Evolutionary conservation across 2,888 invertebrate species (phyloP).

Genomic region (Plebejus anna): DNA sequence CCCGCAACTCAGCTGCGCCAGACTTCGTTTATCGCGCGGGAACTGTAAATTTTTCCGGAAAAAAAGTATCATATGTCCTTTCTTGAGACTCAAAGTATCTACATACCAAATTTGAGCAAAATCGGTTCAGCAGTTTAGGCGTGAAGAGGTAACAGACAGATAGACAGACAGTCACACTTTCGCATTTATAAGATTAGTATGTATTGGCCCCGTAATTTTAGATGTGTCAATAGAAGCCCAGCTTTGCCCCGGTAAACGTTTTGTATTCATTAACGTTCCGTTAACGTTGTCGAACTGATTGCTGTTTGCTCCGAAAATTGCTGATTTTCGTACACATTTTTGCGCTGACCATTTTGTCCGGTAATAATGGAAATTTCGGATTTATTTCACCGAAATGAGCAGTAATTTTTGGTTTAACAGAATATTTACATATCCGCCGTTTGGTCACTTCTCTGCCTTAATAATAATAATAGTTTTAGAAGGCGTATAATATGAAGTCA

Average conservation of each 20-base stretch:
- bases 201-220: background rate
- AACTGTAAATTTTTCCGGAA: too few relatives aligned
- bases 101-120: too few relatives aligned
- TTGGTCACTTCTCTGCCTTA: background rate
- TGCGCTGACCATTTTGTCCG: background rate
- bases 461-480: too few relatives aligned
- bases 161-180: too few relatives aligned
- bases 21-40: too few relatives aligned
- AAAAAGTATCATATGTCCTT: too few relatives aligned
- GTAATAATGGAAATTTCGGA: background rate
- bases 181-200: too few relatives aligned
- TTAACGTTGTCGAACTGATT: constrained; percentile 1
- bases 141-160: too few relatives aligned
- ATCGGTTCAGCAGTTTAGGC: too few relatives aligned
- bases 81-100: too few relatives aligned
- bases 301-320: constrained; percentile 7
- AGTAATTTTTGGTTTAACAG: background rate
- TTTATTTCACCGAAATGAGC: background rate
- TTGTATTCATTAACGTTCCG: constrained; percentile 6
- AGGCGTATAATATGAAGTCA: too few relatives aligned
- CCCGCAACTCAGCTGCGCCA: too few relatives aligned
- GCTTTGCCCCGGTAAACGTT: background rate
- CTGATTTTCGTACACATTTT: constrained; percentile 2
- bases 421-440: background rate
- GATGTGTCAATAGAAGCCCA: background rate